Base-by-base conservation (phyloP, 2,113 vertebrate genomes). In the Melanotaenia duboulayi region DNA sequence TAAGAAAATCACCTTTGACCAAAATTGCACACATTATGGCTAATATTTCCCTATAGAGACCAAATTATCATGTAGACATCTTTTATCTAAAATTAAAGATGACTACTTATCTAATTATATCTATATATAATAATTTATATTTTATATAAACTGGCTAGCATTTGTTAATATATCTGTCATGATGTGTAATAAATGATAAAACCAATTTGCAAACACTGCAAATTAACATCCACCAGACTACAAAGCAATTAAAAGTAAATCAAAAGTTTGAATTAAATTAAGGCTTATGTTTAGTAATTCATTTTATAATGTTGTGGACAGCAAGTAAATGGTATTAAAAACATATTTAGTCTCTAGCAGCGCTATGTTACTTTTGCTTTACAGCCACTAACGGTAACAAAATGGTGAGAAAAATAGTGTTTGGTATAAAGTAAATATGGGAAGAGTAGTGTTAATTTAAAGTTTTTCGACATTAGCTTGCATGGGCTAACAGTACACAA, bases 31-130 rank as follows among this genome's bases (percentile, higher is more conserved):
- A 46, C 44, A 46, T 40, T 22, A 56, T 71, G 55, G 65, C 52
- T 28, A 59, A 17, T 72, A n/a, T 19, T 63, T 57, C 37, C 48
- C 59, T 72, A 0, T 28, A 63, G 61, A 79, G 60, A 58, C 22
- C 17, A 63, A 67, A 67, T 35, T 28, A 28, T 19, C 44, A 3
- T 14, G 1, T 48, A 48, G 44, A 48, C 6, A n/a, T 48, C 32
- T 35, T 28, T 7, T 9, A 48, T 17, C 16, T 14, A 48, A 48
- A 48, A 17, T n/a, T 48, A n/a, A 48, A 48, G 17, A 48, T 13
- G 39, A 19, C 17, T 19, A 48, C n/a, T 8, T n/a, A 48, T 35
- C 32, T 35, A n/a, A n/a, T n/a, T n/a, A n/a, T n/a, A n/a, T n/a
- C n/a, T n/a, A n/a, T n/a, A n/a, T n/a, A n/a, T 35, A 35, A n/a